Conservation (phyloP, 2,113 vertebrate genomes). For the Megalops atlanticus region DNA sequence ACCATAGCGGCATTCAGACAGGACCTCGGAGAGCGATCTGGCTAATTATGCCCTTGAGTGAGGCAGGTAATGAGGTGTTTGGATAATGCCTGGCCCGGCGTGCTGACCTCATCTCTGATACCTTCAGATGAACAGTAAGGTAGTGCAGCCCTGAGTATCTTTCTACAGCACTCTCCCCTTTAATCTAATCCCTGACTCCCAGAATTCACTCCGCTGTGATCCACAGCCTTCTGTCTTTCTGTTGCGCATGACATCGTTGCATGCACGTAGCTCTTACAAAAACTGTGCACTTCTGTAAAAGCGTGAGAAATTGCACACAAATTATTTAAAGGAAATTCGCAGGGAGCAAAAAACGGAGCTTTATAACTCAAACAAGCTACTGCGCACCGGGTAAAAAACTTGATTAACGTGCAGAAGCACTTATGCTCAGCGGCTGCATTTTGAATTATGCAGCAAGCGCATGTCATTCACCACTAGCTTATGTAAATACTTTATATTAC, state of each 20-base stretch:
- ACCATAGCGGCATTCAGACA: not conserved
- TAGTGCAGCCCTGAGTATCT: not conserved
- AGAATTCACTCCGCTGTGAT: not conserved
- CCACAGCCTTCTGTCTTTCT: not conserved
- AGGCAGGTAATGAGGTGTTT: slow-evolving; percentile 7
- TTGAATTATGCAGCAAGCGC: too few relatives aligned
- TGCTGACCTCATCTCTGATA: not conserved
- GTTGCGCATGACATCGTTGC: not conserved
- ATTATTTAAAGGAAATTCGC: not conserved
- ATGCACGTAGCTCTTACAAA: not conserved
- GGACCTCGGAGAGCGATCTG: not conserved
- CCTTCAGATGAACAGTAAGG: not conserved
- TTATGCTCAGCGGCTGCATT: not conserved
- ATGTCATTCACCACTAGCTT: too few relatives aligned
- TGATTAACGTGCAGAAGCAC: not conserved
- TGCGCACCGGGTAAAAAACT: not conserved
- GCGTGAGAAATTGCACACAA: not conserved
- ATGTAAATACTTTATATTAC: not conserved
- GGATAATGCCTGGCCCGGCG: not conserved
- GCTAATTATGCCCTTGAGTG: slow-evolving; percentile 1
- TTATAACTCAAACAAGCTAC: not conserved
- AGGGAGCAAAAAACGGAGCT: not conserved
- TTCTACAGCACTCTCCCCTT: not conserved
- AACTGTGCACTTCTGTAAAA: not conserved
- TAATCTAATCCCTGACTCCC: not conserved